phyloP scores from a whole-genome alignment of 1,140 invertebrate species.

The Stegodyphus mimosarum region DNA sequence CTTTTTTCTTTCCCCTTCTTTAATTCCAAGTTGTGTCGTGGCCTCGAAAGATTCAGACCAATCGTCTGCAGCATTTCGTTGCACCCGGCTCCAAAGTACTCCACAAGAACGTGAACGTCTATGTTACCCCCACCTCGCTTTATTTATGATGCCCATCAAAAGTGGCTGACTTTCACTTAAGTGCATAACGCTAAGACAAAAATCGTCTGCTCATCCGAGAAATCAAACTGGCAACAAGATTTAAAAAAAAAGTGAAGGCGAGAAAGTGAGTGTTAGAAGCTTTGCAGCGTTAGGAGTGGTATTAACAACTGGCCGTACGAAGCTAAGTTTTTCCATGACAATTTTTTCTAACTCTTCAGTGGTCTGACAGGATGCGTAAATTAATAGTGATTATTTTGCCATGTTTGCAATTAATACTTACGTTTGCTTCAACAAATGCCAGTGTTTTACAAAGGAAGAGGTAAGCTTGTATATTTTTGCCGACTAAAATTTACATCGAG shows the following conservation, averaged over 20 bases:
- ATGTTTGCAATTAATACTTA: too few relatives aligned
- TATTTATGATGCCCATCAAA: background rate
- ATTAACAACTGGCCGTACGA: too few relatives aligned
- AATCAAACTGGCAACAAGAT: background rate
- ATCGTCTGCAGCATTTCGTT: background rate
- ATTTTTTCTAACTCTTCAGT: too few relatives aligned
- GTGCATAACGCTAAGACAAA: background rate
- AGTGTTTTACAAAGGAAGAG: too few relatives aligned
- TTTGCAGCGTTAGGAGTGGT: too few relatives aligned
- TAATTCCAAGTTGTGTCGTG: background rate
- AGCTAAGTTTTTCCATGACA: too few relatives aligned
- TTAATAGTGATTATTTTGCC: too few relatives aligned
- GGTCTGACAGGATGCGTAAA: too few relatives aligned
- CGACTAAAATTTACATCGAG: too few relatives aligned
- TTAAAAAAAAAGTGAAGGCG: background rate
- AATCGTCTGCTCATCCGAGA: background rate
- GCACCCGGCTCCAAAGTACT: background rate
- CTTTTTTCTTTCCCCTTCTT: background rate
- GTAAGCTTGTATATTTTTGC: too few relatives aligned
- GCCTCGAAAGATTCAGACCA: background rate
- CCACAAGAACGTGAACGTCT: background rate
- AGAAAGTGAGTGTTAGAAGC: too few relatives aligned
- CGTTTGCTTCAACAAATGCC: too few relatives aligned
- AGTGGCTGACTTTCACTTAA: background rate
- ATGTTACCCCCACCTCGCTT: background rate